These are phyloP conservation scores for Panzeria rudis DNA, from an alignment of 2,888 invertebrate species.

Conservation along the genomic window DNA sequence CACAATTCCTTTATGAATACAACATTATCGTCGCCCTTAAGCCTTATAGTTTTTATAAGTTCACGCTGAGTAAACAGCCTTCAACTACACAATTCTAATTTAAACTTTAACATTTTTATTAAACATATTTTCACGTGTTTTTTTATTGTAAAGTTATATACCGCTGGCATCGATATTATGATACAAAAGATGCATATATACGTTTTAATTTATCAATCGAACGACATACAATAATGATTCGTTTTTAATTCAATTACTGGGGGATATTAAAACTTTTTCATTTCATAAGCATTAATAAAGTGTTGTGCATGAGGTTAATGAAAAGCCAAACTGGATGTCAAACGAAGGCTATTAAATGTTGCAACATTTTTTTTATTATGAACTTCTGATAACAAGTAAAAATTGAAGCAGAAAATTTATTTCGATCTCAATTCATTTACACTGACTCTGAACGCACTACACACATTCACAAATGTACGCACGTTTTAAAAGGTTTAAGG, in stretches of 20 bases:
- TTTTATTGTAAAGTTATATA: neutral
- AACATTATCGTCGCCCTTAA: no score
- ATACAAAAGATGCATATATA: neutral
- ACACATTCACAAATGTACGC: neutral
- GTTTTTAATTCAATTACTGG: conserved; percentile 54
- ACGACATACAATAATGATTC: conserved; percentile 22
- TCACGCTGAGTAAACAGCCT: no score
- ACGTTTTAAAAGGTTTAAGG: neutral
- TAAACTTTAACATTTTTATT: neutral
- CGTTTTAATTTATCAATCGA: conserved; percentile 32
- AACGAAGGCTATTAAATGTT: conserved; percentile 54
- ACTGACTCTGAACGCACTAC: conserved; percentile 43
- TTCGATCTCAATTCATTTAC: conserved; percentile 68
- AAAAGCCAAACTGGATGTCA: conserved; percentile 54
- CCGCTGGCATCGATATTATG: neutral
- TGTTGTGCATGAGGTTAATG: conserved; percentile 53
- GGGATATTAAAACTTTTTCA: conserved; percentile 40
- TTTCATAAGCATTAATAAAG: conserved; percentile 56
- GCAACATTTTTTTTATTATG: conserved; percentile 55
- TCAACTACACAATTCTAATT: neutral
- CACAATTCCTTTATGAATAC: no score
- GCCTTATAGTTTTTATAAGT: no score
- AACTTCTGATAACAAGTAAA: conserved; percentile 40
- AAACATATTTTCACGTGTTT: neutral
- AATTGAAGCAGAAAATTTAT: conserved; percentile 63